Evolutionary conservation across 2,113 vertebrate genomes (phyloP).

Genomic region (Gadus macrocephalus): DNA sequence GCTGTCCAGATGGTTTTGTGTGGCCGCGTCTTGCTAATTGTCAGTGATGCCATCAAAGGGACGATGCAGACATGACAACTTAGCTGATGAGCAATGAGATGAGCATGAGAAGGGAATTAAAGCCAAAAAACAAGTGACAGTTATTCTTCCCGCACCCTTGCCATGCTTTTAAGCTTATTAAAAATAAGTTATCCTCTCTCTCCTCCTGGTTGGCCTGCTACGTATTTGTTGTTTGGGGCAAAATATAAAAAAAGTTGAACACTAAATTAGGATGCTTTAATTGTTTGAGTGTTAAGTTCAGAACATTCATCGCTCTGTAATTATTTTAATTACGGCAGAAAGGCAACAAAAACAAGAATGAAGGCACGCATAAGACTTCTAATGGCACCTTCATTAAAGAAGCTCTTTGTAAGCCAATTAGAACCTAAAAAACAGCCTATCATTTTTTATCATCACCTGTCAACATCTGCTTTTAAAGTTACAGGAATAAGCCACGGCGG

Average conservation of each 20-base stretch:
- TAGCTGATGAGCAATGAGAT: constrained; percentile 74
- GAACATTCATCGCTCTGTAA: constrained; percentile 35
- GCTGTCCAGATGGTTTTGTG: constrained; percentile 80
- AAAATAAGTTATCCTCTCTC: constrained; percentile 25
- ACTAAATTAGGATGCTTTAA: constrained; percentile 20
- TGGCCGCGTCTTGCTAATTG: constrained; percentile 79
- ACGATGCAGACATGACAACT: constrained; percentile 75
- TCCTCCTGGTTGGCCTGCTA: constrained; percentile 35
- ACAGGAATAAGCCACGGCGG: constrained; percentile 27
- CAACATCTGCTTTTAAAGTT: constrained; percentile 38
- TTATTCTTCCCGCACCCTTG: constrained; percentile 51
- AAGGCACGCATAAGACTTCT: constrained; percentile 2
- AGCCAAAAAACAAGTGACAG: constrained; percentile 60
- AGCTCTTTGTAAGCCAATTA: neutral
- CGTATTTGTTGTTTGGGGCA: constrained; percentile 15
- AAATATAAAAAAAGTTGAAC: constrained; percentile 13
- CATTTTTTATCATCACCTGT: constrained; percentile 38
- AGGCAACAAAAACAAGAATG: constrained; percentile 8
- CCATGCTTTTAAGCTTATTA: constrained; percentile 54
- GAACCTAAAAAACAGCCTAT: neutral
- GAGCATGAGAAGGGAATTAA: constrained; percentile 56
- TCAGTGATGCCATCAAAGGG: constrained; percentile 79
- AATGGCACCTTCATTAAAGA: constrained; percentile 14
- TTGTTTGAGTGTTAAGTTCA: constrained; percentile 35
- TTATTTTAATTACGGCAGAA: constrained; percentile 34